These are phyloP conservation scores for Drosophila sordidapex DNA, from an alignment of 2,888 invertebrate species.

Conservation along the genomic window DNA sequence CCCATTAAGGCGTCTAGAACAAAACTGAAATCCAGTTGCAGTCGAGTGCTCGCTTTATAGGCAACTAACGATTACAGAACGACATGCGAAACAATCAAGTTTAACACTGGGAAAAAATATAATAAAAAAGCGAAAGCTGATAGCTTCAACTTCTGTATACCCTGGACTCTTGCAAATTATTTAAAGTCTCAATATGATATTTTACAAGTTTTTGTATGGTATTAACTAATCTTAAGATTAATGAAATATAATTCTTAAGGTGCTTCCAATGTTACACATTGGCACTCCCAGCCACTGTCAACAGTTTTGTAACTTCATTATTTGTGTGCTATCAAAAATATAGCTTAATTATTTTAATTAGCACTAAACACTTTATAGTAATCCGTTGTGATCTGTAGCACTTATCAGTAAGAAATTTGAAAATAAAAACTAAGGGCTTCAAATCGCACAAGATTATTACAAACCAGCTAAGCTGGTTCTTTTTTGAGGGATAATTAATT, in stretches of 20 bases:
- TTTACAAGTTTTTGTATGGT: not conserved
- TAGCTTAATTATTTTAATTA: no score
- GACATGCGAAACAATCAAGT: not conserved
- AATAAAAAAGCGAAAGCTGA: no score
- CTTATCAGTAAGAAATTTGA: not conserved
- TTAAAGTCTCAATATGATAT: not conserved
- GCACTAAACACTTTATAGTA: no score
- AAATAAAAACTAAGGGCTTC: no score
- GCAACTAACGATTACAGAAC: not conserved
- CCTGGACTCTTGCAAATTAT: not conserved
- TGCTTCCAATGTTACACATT: no score
- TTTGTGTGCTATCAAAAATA: no score
- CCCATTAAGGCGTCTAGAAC: not conserved
- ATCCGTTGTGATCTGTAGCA: no score
- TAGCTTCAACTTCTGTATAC: not conserved
- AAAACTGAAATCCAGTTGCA: not conserved
- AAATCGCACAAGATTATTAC: no score
- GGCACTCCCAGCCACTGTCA: rapidly evolving
- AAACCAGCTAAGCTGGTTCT: no score
- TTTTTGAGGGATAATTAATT: no score
- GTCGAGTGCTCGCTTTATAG: not conserved
- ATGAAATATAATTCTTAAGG: not conserved
- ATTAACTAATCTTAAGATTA: not conserved
- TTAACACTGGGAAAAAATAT: no score
- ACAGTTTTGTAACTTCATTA: no score